These are phyloP conservation scores for Lytechinus variegatus DNA, from an alignment of 35 echinoderm and acorn worm species.

Conservation along the genomic window DNA sequence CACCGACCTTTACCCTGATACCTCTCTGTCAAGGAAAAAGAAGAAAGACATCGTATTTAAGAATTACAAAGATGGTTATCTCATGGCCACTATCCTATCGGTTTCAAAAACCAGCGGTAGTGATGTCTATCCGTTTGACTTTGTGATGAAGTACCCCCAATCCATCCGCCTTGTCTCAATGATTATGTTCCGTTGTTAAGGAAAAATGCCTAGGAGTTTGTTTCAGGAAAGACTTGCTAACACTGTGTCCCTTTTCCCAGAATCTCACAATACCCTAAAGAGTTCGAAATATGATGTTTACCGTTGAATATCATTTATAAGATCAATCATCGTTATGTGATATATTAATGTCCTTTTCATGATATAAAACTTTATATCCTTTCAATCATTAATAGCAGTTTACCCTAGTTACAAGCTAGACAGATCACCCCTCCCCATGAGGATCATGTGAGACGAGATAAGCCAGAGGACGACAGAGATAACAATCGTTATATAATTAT, in stretches of 20 bases:
- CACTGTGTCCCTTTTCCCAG: neutral
- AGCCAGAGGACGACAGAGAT: no score
- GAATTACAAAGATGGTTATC: neutral
- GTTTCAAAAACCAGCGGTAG: neutral
- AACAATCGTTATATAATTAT: no score
- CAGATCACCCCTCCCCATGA: no score
- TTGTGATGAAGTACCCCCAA: neutral
- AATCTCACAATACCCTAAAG: neutral
- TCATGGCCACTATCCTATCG: neutral
- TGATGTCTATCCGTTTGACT: neutral
- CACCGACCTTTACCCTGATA: slow-evolving; percentile 25
- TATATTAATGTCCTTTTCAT: no score
- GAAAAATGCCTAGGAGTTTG: neutral
- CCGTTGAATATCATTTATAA: neutral
- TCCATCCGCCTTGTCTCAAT: neutral
- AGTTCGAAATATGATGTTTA: neutral
- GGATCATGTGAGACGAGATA: no score
- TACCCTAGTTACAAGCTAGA: no score
- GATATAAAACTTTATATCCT: no score
- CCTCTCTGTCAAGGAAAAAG: slow-evolving; percentile 24
- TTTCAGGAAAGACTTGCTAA: neutral
- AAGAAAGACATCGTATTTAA: neutral
- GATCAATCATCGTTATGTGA: no score
- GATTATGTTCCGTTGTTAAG: neutral
- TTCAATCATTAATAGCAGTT: no score